phyloP scores from a whole-genome alignment of 1,140 invertebrate species.

The Calephelis virginiensis region DNA sequence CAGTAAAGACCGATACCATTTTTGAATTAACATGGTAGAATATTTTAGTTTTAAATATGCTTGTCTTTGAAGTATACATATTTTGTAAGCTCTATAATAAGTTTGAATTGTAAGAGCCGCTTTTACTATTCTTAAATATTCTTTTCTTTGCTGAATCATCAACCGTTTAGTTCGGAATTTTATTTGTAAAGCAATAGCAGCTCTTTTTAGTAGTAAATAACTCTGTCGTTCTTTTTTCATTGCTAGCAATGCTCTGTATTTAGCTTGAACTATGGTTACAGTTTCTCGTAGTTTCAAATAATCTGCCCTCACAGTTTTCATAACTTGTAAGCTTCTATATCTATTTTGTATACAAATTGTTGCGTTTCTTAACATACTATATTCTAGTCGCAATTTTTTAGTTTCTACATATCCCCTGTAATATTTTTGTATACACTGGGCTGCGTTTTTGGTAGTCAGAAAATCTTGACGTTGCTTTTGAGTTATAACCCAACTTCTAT shows the following conservation, averaged over 20 bases:
- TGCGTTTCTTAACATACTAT: constrained; percentile 49
- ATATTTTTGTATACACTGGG: constrained; percentile 52
- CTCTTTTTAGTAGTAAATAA: constrained; percentile 28
- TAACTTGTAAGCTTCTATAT: constrained; percentile 65
- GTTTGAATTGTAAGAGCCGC: constrained; percentile 56
- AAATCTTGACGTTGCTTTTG: constrained; percentile 60
- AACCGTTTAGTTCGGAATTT: constrained; percentile 50
- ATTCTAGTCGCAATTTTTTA: constrained; percentile 51
- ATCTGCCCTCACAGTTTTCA: constrained; percentile 43
- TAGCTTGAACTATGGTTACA: constrained; percentile 73
- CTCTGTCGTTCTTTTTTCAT: constrained; percentile 39
- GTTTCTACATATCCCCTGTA: constrained; percentile 57
- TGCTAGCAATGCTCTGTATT: constrained; percentile 66
- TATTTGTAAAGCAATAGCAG: constrained; percentile 38
- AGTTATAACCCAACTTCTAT: constrained; percentile 61
- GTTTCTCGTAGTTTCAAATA: constrained; percentile 63
- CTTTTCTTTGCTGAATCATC: constrained; percentile 40
- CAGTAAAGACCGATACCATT: constrained; percentile 38
- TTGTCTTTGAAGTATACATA: constrained; percentile 43
- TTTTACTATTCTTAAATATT: constrained; percentile 37
- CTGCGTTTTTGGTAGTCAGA: constrained; percentile 48
- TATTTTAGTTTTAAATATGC: constrained; percentile 37
- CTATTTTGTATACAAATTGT: constrained; percentile 55
- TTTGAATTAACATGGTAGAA: constrained; percentile 35
- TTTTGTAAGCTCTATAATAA: constrained; percentile 46